A percentile compares a stretch with the other conserved stretches of the same genome.
Conservation (phyloP, 1,140 invertebrate genomes). For the Microplitis mediator region DNA sequence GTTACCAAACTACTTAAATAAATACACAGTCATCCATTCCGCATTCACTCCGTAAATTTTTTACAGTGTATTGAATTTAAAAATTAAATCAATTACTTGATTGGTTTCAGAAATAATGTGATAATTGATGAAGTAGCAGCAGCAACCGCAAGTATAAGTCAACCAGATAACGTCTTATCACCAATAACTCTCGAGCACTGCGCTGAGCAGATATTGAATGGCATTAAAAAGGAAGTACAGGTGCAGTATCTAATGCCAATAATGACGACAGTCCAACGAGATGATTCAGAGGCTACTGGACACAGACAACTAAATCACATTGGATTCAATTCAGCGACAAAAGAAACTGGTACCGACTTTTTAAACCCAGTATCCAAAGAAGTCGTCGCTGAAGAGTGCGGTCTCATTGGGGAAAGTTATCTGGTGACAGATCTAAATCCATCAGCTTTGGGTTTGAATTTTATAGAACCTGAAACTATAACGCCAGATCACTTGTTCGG, state of each 20-base stretch:
- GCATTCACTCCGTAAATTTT: no score
- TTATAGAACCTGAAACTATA: constrained; percentile 61
- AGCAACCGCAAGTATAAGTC: constrained; percentile 57
- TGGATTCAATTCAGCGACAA: constrained; percentile 32
- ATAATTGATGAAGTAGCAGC: constrained; percentile 54
- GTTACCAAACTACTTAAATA: no score
- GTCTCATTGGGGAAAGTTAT: constrained; percentile 61
- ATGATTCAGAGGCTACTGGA: constrained; percentile 33
- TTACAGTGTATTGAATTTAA: not conserved
- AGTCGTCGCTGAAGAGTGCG: constrained; percentile 66
- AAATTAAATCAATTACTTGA: not conserved
- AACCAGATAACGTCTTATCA: constrained; percentile 43
- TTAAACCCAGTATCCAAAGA: constrained; percentile 66
- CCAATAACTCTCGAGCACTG: constrained; percentile 58
- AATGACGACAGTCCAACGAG: constrained; percentile 47
- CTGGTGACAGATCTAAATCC: constrained; percentile 66
- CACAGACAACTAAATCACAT: constrained; percentile 36
- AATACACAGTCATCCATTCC: no score
- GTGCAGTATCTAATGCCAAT: constrained; percentile 61
- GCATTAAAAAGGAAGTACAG: constrained; percentile 61
- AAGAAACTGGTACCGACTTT: constrained; percentile 64
- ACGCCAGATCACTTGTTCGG: constrained; percentile 62
- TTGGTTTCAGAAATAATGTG: constrained; percentile 15
- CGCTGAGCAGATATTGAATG: constrained; percentile 63
- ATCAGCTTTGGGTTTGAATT: constrained; percentile 59